Evolutionary conservation across 2,113 vertebrate genomes (phyloP).

Genomic region (Edolisoma coerulescens): DNA sequence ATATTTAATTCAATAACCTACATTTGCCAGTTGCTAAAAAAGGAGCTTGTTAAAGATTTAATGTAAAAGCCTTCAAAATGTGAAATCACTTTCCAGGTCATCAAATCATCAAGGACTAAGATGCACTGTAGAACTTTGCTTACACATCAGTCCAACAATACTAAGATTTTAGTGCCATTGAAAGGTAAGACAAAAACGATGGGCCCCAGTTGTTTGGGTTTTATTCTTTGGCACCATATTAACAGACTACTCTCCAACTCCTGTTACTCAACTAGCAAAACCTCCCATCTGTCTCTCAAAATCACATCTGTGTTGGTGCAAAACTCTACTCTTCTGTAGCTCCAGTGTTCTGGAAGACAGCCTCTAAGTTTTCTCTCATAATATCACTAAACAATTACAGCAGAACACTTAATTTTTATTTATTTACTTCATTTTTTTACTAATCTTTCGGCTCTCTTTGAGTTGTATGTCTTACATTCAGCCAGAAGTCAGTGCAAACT

Average conservation of each 20-base stretch:
- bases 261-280: not conserved
- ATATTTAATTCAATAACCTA: conserved; percentile 8
- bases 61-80: not conserved
- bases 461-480: not conserved
- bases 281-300: not conserved
- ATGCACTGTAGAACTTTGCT: not conserved
- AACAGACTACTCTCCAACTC: not conserved
- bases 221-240: not conserved
- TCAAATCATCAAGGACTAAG: not conserved
- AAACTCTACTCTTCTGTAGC: not conserved
- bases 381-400: not conserved
- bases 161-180: not conserved
- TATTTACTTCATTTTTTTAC: not conserved
- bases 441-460: not conserved
- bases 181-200: not conserved
- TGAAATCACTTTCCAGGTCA: not conserved
- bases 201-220: not conserved
- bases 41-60: not conserved
- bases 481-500: not conserved
- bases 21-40: not conserved
- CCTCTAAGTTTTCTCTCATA: not conserved
- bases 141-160: not conserved
- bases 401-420: not conserved
- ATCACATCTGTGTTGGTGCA: not conserved
- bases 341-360: not conserved